Evolutionary conservation across 2,797 vertebrate species (phyloP).

Genomic region (Myripristis jacobus): DNA sequence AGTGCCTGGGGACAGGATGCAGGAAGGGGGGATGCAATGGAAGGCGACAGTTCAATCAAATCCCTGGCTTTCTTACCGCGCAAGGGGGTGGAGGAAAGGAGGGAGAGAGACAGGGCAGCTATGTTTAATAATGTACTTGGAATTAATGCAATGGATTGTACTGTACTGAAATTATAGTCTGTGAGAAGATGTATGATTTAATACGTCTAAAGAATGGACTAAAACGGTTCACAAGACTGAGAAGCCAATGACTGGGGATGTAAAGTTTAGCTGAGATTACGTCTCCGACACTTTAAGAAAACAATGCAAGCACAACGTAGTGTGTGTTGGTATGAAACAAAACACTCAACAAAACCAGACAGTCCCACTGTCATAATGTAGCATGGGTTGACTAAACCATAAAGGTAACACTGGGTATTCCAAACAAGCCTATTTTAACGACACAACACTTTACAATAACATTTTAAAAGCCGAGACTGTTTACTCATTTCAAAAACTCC

Average conservation of each 20-base stretch:
- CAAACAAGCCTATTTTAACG: background rate
- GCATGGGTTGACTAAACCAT: background rate
- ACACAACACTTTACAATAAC: conserved; percentile 4
- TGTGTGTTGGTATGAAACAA: conserved; percentile 9
- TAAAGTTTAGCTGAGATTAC: background rate
- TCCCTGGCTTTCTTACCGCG: conserved; percentile 39
- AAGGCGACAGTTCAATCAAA: conserved; percentile 80
- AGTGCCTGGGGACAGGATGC: conserved; percentile 72
- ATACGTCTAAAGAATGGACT: conserved; percentile 34
- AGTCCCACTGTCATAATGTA: background rate
- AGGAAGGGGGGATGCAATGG: conserved; percentile 66
- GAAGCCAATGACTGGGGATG: conserved; percentile 1
- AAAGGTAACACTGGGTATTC: background rate
- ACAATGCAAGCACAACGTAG: background rate
- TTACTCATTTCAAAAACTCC: conserved; percentile 38
- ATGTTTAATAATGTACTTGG: conserved; percentile 72
- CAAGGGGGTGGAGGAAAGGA: conserved; percentile 13
- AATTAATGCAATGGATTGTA: conserved; percentile 68
- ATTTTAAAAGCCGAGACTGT: conserved; percentile 10
- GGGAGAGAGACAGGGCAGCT: conserved; percentile 46
- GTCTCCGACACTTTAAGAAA: conserved; percentile 9
- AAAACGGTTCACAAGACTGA: conserved; percentile 2
- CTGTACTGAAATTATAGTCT: conserved; percentile 19
- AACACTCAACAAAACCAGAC: conserved; percentile 14
- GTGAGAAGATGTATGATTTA: conserved; percentile 55